A percentile compares a stretch with the other conserved stretches of the same genome.
phyloP scores from a whole-genome alignment of 2,888 invertebrate species.

The Coelinius sp. region DNA sequence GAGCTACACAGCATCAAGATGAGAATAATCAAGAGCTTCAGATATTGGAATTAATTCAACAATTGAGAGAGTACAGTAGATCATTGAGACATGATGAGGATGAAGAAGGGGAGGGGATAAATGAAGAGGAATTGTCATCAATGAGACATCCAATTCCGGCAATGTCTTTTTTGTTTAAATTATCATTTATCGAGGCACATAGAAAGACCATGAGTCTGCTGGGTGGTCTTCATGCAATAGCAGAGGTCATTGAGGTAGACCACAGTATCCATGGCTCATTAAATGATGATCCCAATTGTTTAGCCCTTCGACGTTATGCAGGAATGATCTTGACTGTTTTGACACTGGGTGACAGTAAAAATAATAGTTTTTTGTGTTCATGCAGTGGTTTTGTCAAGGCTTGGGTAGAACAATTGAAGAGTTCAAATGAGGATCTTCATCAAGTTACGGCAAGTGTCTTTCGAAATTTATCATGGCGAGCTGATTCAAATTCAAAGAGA shows the following conservation, averaged over 20 bases:
- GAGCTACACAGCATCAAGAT: constrained; percentile 93
- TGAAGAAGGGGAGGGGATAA: constrained; percentile 46
- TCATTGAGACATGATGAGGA: constrained; percentile 67
- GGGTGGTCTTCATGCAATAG: constrained; percentile 34
- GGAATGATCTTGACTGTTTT: constrained; percentile 32
- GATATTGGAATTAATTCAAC: constrained; percentile 90
- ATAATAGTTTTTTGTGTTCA: constrained; percentile 34
- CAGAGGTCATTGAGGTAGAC: constrained; percentile 33
- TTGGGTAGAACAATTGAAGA: constrained; percentile 28
- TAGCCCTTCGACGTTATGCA: constrained; percentile 24
- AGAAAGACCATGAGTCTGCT: constrained; percentile 27
- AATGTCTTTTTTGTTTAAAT: constrained; percentile 24
- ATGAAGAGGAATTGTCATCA: too few relatives aligned
- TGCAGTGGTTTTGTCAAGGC: constrained; percentile 27
- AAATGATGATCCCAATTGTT: constrained; percentile 10
- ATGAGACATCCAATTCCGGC: constrained; percentile 70
- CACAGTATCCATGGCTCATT: constrained; percentile 18
- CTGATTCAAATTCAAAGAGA: constrained; percentile 29
- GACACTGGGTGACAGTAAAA: constrained; percentile 29
- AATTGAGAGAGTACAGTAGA: constrained; percentile 90
- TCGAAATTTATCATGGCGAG: constrained; percentile 36
- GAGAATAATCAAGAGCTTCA: constrained; percentile 89
- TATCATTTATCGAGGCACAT: constrained; percentile 23
- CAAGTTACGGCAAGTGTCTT: constrained; percentile 34
- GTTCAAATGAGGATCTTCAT: constrained; percentile 27